These are phyloP conservation scores for Paratrypauchen microcephalus DNA, from an alignment of 2,797 vertebrate species.

Conservation along the genomic window DNA sequence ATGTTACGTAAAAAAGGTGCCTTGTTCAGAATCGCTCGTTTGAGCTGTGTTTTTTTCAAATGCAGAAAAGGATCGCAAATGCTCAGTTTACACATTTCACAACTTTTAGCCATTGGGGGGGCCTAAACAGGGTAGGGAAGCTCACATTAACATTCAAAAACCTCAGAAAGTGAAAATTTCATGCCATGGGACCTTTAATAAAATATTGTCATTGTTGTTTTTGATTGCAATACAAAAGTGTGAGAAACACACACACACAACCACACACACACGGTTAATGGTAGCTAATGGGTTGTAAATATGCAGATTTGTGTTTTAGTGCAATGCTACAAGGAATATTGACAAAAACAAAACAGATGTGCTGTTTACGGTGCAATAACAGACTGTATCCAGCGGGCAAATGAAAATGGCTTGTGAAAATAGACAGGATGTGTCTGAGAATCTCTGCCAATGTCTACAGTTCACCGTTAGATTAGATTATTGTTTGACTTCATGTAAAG, in stretches of 20 bases:
- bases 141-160: too few species aligned
- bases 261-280: background rate
- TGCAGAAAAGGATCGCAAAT: too few species aligned
- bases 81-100: too few species aligned
- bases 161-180: too few species aligned
- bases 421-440: background rate
- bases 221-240: slow-evolving; percentile 1
- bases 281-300: slow-evolving; percentile 13
- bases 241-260: too few species aligned
- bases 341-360: slow-evolving; percentile 14
- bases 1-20: too few species aligned
- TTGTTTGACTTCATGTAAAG: too few species aligned
- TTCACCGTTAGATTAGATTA: background rate
- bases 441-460: background rate
- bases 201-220: background rate
- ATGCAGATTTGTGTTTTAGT: slow-evolving; percentile 13
- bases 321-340: slow-evolving; percentile 13
- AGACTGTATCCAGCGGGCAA: slow-evolving; percentile 4
- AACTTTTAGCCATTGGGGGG: too few species aligned
- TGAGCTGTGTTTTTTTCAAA: too few species aligned
- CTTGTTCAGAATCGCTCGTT: too few species aligned
- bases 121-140: too few species aligned
- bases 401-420: background rate
- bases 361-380: slow-evolving; percentile 1
- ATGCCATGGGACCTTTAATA: too few species aligned